Conservation (phyloP, 2,113 vertebrate species). For the Channa maculata region DNA sequence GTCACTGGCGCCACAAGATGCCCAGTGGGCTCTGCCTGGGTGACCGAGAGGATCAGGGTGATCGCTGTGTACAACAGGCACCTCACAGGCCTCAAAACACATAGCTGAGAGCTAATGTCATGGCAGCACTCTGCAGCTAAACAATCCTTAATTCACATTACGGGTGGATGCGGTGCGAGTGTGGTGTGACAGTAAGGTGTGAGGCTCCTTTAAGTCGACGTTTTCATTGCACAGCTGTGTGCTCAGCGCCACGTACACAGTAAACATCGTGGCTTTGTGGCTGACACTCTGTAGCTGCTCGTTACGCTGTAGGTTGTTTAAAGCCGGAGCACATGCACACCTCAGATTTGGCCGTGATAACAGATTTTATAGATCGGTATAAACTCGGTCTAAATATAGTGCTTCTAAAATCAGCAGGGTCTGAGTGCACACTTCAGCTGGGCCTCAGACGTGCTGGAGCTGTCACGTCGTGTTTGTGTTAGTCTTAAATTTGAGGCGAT, state of each 20-base stretch:
- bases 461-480: too few relatives aligned
- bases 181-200: not conserved
- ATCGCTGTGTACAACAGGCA: constrained; percentile 32
- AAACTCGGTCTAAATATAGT: not conserved
- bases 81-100: constrained; percentile 30
- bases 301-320: constrained; percentile 2
- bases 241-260: constrained; percentile 5
- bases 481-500: too few relatives aligned
- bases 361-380: constrained; percentile 9
- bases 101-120: constrained; percentile 57
- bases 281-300: not conserved
- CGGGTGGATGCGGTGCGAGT: not conserved
- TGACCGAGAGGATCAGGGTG: constrained; percentile 56
- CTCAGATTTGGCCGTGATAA: constrained; percentile 18
- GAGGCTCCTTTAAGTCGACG: constrained; percentile 24
- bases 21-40: constrained; percentile 30
- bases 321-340: constrained; percentile 18
- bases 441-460: not conserved
- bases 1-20: constrained; percentile 37
- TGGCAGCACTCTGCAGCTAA: constrained; percentile 21
- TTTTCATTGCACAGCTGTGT: constrained; percentile 27
- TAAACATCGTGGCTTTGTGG: constrained; percentile 42
- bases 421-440: not conserved
- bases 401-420: not conserved
- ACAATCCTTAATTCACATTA: too few relatives aligned